Percentiles rank a stretch among this genome's conserved stretches.
Evolutionary conservation across 2,797 vertebrate genomes (phyloP).

Genomic region (Borostomias antarcticus): DNA sequence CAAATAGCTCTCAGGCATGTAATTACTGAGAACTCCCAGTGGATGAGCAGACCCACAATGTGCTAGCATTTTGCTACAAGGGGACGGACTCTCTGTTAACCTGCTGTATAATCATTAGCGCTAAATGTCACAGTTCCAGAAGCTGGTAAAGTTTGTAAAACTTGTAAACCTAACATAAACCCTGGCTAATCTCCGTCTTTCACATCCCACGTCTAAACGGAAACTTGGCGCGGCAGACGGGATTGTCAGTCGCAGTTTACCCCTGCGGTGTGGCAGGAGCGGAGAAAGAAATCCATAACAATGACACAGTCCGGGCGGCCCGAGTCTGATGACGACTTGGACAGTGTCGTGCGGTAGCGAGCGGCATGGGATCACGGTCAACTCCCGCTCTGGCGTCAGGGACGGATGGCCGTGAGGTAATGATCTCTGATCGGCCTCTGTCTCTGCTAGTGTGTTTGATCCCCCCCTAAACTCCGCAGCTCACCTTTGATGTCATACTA

Average conservation of each 20-base stretch:
- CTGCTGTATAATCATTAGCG: background rate
- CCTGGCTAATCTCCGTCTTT: background rate
- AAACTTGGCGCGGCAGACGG: too few relatives aligned
- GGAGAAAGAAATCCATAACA: conserved; percentile 31
- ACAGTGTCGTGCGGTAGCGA: conserved; percentile 28
- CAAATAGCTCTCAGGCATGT: conserved; percentile 20
- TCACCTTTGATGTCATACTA: conserved; percentile 9
- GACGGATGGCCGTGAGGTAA: conserved; percentile 38
- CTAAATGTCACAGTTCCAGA: background rate
- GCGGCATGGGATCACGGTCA: conserved; percentile 47
- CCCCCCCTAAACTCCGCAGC: background rate
- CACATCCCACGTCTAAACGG: too few relatives aligned
- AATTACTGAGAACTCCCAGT: conserved; percentile 27
- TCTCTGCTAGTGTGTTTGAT: conserved; percentile 5
- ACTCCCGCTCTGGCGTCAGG: conserved; percentile 21
- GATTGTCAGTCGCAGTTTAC: too few relatives aligned
- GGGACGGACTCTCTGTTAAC: background rate
- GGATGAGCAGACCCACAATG: background rate
- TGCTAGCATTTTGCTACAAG: background rate
- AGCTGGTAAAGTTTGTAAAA: background rate
- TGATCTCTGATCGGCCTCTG: conserved; percentile 24
- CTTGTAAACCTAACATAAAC: background rate
- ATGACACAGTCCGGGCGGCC: too few relatives aligned
- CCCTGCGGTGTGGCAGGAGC: conserved; percentile 21
- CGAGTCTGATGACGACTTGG: conserved; percentile 43